Percentiles rank a stretch among this genome's conserved stretches.
Conservation (phyloP, 2,888 invertebrate species). For the Molorchus minor region DNA sequence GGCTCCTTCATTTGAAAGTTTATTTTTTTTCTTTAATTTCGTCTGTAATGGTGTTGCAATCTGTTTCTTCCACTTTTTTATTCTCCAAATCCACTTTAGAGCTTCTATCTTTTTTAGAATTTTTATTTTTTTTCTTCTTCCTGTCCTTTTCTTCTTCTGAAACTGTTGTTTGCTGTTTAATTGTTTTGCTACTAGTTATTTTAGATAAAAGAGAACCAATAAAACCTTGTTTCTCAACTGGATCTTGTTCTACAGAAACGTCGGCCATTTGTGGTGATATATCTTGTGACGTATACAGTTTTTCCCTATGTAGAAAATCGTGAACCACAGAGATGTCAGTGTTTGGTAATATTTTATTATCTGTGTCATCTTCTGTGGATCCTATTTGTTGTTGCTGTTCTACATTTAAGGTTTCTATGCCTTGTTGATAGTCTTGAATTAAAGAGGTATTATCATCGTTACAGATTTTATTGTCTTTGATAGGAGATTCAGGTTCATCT, state of each 20-base stretch:
- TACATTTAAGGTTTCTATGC: background rate
- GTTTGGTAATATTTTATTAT: slow-evolving; percentile 8
- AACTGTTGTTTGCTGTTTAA: background rate
- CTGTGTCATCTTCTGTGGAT: slow-evolving; percentile 14
- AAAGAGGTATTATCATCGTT: too few species aligned
- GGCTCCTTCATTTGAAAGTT: too few species aligned
- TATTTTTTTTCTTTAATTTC: slow-evolving; percentile 10
- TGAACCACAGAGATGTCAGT: slow-evolving; percentile 1
- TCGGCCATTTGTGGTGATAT: background rate
- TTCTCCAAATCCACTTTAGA: slow-evolving; percentile 8
- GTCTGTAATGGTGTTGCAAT: background rate
- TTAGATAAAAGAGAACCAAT: slow-evolving; percentile 38
- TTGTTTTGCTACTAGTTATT: slow-evolving; percentile 31
- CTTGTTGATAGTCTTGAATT: too few species aligned
- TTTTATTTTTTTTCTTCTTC: background rate
- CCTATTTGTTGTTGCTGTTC: background rate
- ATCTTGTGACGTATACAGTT: slow-evolving; percentile 5
- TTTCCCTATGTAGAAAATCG: slow-evolving; percentile 11
- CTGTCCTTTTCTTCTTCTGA: background rate
- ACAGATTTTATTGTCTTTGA: too few species aligned
- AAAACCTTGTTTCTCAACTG: slow-evolving; percentile 34
- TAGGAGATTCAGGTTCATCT: too few species aligned
- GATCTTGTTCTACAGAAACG: background rate
- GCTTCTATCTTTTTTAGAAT: background rate
- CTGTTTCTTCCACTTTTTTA: too few species aligned